phyloP scores from a whole-genome alignment of 2,113 vertebrate species.

The Pachypanchax playfairii region DNA sequence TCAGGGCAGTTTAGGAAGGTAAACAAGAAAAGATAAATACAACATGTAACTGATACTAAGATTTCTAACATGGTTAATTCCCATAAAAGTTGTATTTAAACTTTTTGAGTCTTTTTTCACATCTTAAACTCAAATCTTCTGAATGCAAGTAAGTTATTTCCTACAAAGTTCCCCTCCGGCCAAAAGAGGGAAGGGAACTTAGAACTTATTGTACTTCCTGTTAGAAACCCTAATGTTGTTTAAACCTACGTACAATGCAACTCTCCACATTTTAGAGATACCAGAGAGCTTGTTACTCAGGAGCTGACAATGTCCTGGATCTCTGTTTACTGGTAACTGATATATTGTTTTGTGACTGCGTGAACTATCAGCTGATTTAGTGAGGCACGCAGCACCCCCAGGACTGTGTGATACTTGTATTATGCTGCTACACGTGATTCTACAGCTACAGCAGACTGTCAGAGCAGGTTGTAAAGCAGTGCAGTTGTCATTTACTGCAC shows the following conservation, averaged over 20 bases:
- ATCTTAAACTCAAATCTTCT: no score
- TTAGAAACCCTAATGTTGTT: no score
- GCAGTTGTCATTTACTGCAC: background rate
- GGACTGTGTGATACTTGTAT: background rate
- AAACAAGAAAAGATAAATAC: no score
- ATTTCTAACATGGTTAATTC: no score
- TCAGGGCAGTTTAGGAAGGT: no score
- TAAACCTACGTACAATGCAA: background rate
- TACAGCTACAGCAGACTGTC: background rate
- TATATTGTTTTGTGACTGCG: background rate
- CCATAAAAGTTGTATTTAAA: no score
- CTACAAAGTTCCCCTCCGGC: no score
- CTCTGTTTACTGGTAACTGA: background rate
- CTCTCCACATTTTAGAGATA: background rate
- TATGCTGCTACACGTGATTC: background rate
- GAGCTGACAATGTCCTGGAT: background rate
- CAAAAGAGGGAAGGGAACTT: no score
- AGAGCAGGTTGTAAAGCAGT: background rate
- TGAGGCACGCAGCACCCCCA: background rate
- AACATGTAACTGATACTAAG: no score
- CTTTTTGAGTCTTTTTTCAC: no score
- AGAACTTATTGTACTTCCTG: no score
- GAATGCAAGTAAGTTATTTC: no score
- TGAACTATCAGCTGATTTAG: background rate
- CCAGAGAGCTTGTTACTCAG: background rate